These are phyloP conservation scores for Polyodon spathula DNA, from an alignment of 2,113 vertebrate species.

Conservation along the genomic window DNA sequence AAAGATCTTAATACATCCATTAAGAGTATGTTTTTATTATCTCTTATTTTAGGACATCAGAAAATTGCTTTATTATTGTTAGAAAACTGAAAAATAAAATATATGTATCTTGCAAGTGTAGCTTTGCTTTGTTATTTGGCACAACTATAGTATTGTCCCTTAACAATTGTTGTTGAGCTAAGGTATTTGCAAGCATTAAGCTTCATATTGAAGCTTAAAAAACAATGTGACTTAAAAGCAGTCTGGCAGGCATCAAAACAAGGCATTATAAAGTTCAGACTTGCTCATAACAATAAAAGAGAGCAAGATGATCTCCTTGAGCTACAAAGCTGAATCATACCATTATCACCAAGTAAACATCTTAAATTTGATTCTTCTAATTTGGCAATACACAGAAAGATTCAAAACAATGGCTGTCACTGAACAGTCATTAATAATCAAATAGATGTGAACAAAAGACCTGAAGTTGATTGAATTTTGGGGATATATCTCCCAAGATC, in stretches of 20 bases:
- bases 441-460: too few relatives aligned
- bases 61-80: background rate
- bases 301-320: background rate
- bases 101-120: background rate
- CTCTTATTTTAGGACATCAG: too few relatives aligned
- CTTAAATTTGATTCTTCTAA: background rate
- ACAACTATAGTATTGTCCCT: background rate
- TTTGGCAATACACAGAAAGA: background rate
- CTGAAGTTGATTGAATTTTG: too few relatives aligned
- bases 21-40: too few relatives aligned
- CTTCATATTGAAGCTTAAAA: background rate
- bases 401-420: too few relatives aligned
- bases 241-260: background rate
- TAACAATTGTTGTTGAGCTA: background rate
- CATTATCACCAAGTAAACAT: background rate
- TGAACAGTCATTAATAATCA: too few relatives aligned
- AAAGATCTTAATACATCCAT: too few relatives aligned
- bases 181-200: background rate
- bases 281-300: background rate
- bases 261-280: background rate
- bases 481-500: too few relatives aligned
- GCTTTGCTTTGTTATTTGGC: background rate
- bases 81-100: background rate
- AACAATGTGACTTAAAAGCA: background rate
- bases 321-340: background rate